A percentile compares a stretch with the other conserved stretches of the same genome.
phyloP scores from a whole-genome alignment of 2,113 vertebrate species.

The Nansenia antarctica region DNA sequence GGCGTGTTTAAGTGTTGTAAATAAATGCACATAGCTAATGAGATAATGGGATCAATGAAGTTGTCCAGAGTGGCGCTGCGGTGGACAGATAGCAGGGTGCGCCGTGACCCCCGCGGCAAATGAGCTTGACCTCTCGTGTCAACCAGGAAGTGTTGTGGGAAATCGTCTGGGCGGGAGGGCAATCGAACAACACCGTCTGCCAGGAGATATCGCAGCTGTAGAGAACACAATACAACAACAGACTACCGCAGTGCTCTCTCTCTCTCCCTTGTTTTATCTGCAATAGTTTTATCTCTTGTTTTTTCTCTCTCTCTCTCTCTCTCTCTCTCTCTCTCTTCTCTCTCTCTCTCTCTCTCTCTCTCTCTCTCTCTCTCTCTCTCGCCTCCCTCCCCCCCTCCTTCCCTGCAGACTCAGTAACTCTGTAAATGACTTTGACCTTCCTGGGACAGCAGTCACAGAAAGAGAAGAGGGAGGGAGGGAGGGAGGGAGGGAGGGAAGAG shows the following conservation, averaged over 20 bases:
- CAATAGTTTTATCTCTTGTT: neutral
- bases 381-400: neutral
- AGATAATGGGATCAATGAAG: slow-evolving; percentile 44
- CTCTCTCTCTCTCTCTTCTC: neutral
- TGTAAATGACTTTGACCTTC: slow-evolving; percentile 74
- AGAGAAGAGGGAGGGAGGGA: slow-evolving; percentile 57
- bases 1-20: slow-evolving; percentile 36
- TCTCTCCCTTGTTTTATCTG: neutral
- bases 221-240: neutral
- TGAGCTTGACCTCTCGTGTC: slow-evolving; percentile 42
- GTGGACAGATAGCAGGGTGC: slow-evolving; percentile 21
- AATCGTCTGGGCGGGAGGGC: neutral
- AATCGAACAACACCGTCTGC: neutral
- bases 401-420: slow-evolving; percentile 49
- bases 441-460: no score
- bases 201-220: neutral
- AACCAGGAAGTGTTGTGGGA: slow-evolving; percentile 33
- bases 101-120: slow-evolving; percentile 35
- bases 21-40: slow-evolving; percentile 58
- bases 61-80: neutral
- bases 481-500: slow-evolving; percentile 44
- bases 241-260: no score
- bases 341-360: slow-evolving; percentile 21
- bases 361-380: neutral
- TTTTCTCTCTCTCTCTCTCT: slow-evolving; percentile 14